These are phyloP conservation scores for Choristoneura fumiferana DNA, from an alignment of 1,140 invertebrate genomes.

Conservation along the genomic window DNA sequence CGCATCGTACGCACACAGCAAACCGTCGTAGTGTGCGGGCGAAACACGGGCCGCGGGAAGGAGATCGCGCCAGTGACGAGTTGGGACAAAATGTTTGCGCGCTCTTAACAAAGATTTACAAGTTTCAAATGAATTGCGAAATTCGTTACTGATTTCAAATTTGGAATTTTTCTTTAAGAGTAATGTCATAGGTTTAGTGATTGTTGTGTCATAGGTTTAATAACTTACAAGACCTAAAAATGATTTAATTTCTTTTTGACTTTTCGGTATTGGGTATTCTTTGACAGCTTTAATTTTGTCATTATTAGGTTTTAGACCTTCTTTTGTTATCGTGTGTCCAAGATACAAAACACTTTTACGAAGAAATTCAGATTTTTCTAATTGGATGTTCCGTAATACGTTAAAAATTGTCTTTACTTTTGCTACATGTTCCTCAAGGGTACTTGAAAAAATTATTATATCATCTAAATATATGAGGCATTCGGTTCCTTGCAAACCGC, in stretches of 20 bases:
- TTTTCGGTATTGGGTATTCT: slow-evolving; percentile 35
- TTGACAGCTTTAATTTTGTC: slow-evolving; percentile 24
- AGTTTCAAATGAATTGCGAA: too few relatives aligned
- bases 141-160: background rate
- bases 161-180: background rate
- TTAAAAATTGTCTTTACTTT: slow-evolving; percentile 49
- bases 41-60: too few relatives aligned
- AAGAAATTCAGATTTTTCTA: slow-evolving; percentile 30
- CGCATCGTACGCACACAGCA: too few relatives aligned
- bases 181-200: background rate
- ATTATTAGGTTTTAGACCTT: too few relatives aligned
- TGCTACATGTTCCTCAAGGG: slow-evolving; percentile 45
- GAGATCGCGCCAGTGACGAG: too few relatives aligned
- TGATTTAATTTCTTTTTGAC: slow-evolving; percentile 40
- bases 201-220: slow-evolving; percentile 42
- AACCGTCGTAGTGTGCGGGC: too few relatives aligned
- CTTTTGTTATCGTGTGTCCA: background rate
- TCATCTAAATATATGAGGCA: slow-evolving; percentile 71
- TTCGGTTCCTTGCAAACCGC: slow-evolving; percentile 39
- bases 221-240: slow-evolving; percentile 41
- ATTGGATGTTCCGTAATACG: slow-evolving; percentile 27
- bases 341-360: slow-evolving; percentile 40
- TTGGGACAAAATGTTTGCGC: too few relatives aligned
- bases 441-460: slow-evolving; percentile 52
- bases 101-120: too few relatives aligned